Base-by-base conservation (phyloP, 1,140 invertebrate species). In the Orussus abietinus region DNA sequence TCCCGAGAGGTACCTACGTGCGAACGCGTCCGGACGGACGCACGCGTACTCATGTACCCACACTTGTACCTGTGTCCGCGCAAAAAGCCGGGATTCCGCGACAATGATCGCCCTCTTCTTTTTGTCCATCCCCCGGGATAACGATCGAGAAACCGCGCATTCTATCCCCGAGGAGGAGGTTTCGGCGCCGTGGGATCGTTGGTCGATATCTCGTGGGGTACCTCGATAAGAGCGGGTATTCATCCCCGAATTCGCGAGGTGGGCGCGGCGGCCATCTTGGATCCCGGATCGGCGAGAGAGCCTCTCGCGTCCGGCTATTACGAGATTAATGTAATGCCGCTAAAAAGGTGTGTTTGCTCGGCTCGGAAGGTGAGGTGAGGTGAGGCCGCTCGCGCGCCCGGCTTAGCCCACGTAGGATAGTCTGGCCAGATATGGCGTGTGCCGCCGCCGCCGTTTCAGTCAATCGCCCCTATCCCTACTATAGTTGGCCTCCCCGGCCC, bases 371-470 rank as follows among this genome's bases (percentile, higher is more conserved):
- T 37, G 40, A 44, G 45, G 45, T 28, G 43, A 40, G 43, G 44
- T 43, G 34, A 36, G n/a, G 34, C 18, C 21, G 34, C 13, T n/a
- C n/a, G n/a, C n/a, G n/a, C n/a, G n/a, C 6, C 6, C n/a, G 22
- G 34, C 41, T 53, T 53, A 53, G 51, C 51, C 51, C 47, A 53
- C 51, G 51, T 53, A 49, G 42, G 42, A 44, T 40, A 53, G 47
- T 49, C 51, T 52, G 30, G 46, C 50, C 51, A 28, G 47, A 53
- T 53, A 53, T 53, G 51, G 51, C 51, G 46, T 53, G 51, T 51
- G 49, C 49, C 49, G 45, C 30, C 45, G 40, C 42, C 49, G 29
- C 22, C 45, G 25, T 48, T 48, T 39, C 29, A 48, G 46, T 48
- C 46, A 48, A 47, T 47, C 40, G 39, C 40, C 41, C 46, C 46